Evolutionary conservation across 2,113 vertebrate genomes (phyloP).

Genomic region (Anoplopoma fimbria): DNA sequence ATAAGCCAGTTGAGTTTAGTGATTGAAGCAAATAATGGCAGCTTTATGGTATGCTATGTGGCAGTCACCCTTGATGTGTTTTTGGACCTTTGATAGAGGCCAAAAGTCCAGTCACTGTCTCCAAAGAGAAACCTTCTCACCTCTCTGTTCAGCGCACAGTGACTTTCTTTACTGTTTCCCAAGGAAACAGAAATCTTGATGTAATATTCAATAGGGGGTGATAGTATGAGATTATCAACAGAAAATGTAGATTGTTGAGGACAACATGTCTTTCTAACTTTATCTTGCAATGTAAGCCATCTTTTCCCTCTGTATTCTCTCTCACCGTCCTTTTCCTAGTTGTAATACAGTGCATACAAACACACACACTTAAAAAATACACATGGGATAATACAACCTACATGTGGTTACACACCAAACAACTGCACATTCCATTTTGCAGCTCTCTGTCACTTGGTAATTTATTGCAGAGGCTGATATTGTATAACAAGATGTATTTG

Average conservation of each 20-base stretch:
- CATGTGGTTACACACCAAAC: constrained; percentile 8
- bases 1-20: neutral
- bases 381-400: neutral
- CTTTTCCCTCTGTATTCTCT: neutral
- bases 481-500: constrained; percentile 75
- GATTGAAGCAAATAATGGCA: neutral
- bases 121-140: neutral
- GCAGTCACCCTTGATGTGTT: constrained; percentile 6
- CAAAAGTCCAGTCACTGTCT: neutral
- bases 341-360: neutral
- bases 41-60: neutral
- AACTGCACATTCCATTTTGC: constrained; percentile 3
- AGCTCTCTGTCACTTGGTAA: constrained; percentile 42
- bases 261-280: neutral
- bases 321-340: neutral
- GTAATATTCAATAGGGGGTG: neutral
- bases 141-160: neutral
- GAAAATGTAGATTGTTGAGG: neutral
- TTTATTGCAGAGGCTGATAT: constrained; percentile 68
- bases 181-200: no score
- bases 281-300: neutral
- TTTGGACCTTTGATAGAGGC: neutral
- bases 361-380: neutral
- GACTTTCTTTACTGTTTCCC: no score
- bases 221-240: neutral